Evolutionary conservation across 2,888 invertebrate genomes (phyloP).

Genomic region (Limnephilus marmoratus): DNA sequence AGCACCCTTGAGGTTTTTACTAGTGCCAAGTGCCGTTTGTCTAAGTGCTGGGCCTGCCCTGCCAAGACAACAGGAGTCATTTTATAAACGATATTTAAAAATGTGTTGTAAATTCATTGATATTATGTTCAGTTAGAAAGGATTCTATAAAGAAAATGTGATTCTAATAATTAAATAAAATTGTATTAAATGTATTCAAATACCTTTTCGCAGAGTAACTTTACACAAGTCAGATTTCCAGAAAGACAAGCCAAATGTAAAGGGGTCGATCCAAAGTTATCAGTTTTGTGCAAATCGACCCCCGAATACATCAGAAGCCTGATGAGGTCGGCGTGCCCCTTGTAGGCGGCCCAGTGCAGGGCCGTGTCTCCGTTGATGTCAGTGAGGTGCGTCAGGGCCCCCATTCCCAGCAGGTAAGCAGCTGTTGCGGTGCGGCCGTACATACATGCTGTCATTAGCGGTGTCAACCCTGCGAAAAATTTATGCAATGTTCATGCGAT

Average conservation of each 20-base stretch:
- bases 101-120: no score
- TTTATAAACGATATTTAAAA: no score
- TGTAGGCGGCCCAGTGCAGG: slow-evolving; percentile 96
- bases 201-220: slow-evolving; percentile 92
- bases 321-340: slow-evolving; percentile 93
- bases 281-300: slow-evolving; percentile 91
- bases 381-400: slow-evolving; percentile 89
- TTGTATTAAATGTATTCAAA: slow-evolving; percentile 37
- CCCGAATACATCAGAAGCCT: slow-evolving; percentile 93
- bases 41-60: no score
- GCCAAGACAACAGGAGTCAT: no score
- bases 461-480: slow-evolving; percentile 81
- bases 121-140: not conserved
- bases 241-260: slow-evolving; percentile 93
- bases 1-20: no score
- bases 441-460: slow-evolving; percentile 95
- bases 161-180: not conserved
- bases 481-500: not conserved
- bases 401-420: slow-evolving; percentile 93
- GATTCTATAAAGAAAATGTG: not conserved
- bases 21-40: no score
- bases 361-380: slow-evolving; percentile 96
- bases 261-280: slow-evolving; percentile 95
- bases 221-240: slow-evolving; percentile 91
- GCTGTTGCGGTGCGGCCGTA: slow-evolving; percentile 94